These are phyloP conservation scores for Heteromormyrus szaboi DNA, from an alignment of 2,797 vertebrate species.

Conservation along the genomic window DNA sequence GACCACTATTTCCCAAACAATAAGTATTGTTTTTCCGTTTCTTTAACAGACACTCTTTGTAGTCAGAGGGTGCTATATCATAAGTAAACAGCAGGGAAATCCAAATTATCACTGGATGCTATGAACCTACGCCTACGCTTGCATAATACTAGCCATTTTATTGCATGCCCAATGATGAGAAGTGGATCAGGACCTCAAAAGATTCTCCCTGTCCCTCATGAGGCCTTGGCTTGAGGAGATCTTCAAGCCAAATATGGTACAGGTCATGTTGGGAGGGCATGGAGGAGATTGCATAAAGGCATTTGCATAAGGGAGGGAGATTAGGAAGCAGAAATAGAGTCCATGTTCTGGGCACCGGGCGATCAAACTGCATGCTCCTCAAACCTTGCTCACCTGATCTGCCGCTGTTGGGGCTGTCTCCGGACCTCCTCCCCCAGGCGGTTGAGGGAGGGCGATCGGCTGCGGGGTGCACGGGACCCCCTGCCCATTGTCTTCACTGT, in stretches of 20 bases:
- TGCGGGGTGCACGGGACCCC: constrained; percentile 71
- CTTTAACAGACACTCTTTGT: neutral
- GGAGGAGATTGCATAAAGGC: neutral
- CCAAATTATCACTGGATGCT: neutral
- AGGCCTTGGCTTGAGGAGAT: constrained; percentile 4
- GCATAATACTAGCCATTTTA: neutral
- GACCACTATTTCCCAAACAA: constrained; percentile 1
- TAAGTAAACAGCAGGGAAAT: neutral
- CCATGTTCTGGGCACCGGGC: neutral
- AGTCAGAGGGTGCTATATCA: neutral
- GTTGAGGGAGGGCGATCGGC: constrained; percentile 86
- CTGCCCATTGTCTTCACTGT: constrained; percentile 77
- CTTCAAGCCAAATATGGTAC: neutral
- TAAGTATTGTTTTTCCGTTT: neutral
- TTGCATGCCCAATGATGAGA: neutral
- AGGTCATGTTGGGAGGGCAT: neutral
- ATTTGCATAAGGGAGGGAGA: constrained; percentile 12
- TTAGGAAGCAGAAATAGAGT: neutral
- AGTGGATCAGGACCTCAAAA: neutral
- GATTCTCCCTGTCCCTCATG: neutral
- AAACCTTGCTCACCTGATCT: constrained; percentile 52
- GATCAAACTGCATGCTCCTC: neutral
- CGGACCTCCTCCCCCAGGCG: constrained; percentile 78
- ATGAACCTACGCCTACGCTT: neutral
- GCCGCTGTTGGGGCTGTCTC: constrained; percentile 62